phyloP scores from a whole-genome alignment of 2,113 vertebrate genomes.

The Todiramphus saurophagus region DNA sequence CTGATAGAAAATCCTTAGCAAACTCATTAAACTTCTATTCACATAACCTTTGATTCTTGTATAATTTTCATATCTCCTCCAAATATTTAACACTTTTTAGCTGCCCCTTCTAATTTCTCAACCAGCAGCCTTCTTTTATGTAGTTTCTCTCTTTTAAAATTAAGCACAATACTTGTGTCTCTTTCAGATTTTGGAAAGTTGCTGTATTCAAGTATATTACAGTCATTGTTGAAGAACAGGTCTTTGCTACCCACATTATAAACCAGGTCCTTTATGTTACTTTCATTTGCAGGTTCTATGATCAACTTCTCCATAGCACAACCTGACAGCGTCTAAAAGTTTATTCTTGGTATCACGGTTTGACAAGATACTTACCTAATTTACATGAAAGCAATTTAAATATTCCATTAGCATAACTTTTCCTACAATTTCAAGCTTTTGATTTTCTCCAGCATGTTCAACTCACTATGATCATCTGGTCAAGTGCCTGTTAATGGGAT shows the following conservation, averaged over 20 bases:
- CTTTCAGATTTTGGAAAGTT: not conserved
- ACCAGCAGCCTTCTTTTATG: not conserved
- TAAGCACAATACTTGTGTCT: not conserved
- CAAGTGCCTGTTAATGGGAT: not conserved
- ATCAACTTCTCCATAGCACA: not conserved
- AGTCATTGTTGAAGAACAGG: not conserved
- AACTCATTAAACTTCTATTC: not conserved
- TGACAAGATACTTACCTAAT: not conserved
- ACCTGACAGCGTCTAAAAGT: not conserved
- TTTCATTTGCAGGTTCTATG: not conserved
- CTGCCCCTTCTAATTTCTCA: not conserved
- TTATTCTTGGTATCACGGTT: not conserved
- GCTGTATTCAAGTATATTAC: rapidly evolving
- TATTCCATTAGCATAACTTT: not conserved
- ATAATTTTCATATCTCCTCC: not conserved
- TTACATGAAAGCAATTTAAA: not conserved
- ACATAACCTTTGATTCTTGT: not conserved
- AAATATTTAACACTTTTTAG: not conserved
- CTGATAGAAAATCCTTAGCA: too few species aligned
- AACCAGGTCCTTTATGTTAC: not conserved
- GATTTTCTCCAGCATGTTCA: not conserved
- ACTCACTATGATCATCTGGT: not conserved
- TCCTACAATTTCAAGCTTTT: not conserved
- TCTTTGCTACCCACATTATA: not conserved
- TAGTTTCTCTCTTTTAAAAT: not conserved